phyloP scores from a whole-genome alignment of 2,797 vertebrate species.

The Salarias fasciatus region DNA sequence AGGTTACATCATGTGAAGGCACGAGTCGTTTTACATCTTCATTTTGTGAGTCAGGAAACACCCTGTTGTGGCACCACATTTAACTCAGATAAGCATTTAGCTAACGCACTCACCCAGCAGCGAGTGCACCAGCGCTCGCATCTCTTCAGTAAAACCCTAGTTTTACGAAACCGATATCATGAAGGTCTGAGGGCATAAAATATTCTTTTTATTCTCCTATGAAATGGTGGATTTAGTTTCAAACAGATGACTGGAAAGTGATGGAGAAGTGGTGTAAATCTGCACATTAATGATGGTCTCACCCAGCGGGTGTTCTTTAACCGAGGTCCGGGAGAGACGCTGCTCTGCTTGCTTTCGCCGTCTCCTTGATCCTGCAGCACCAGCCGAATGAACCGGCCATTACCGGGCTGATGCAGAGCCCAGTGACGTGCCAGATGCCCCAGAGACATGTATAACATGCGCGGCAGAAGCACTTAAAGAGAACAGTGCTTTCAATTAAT shows the following conservation, averaged over 20 bases:
- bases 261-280: not conserved
- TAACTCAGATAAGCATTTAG: conserved; percentile 55
- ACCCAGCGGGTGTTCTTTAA: too few species aligned
- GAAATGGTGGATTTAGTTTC: not conserved
- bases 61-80: conserved; percentile 46
- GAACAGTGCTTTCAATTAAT: too few species aligned
- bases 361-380: too few species aligned
- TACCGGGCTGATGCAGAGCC: too few species aligned
- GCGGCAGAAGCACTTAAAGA: too few species aligned
- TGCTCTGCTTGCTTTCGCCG: too few species aligned
- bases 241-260: not conserved
- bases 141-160: conserved; percentile 1
- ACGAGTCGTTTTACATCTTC: conserved; percentile 48
- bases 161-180: conserved; percentile 4
- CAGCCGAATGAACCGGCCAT: too few species aligned
- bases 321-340: too few species aligned
- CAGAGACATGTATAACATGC: too few species aligned
- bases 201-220: not conserved
- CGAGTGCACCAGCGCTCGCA: conserved; percentile 14
- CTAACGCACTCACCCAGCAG: conserved; percentile 54
- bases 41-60: conserved; percentile 50
- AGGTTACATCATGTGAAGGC: conserved; percentile 51
- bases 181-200: not conserved
- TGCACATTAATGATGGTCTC: not conserved
- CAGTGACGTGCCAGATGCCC: too few species aligned